Conservation (phyloP, 2,888 invertebrate species). For the Protophormia terraenovae region DNA sequence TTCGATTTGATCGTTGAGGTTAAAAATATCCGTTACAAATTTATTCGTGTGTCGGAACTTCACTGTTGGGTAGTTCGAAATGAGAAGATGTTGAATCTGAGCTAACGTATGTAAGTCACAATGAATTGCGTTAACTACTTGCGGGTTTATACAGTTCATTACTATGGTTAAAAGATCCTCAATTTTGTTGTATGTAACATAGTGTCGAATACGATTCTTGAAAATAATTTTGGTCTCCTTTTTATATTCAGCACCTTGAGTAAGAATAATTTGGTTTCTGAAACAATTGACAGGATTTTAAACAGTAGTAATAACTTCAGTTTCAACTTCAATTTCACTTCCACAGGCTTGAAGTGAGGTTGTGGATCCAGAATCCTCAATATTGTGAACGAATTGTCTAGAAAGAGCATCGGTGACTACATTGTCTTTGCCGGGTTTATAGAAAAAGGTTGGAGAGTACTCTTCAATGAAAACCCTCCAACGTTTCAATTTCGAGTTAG, state of each 20-base stretch:
- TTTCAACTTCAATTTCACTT: conserved; percentile 42
- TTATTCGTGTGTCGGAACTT: conserved; percentile 42
- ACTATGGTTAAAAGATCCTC: conserved; percentile 16
- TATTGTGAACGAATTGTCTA: background rate
- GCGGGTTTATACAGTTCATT: conserved; percentile 17
- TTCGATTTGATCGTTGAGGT: conserved; percentile 56
- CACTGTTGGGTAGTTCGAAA: conserved; percentile 44
- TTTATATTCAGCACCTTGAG: conserved; percentile 1
- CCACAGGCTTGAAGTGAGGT: conserved; percentile 41
- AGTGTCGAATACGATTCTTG: conserved; percentile 27
- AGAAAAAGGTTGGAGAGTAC: background rate
- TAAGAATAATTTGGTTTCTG: conserved; percentile 45
- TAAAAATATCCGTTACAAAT: conserved; percentile 57
- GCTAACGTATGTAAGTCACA: conserved; percentile 37
- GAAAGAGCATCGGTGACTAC: background rate
- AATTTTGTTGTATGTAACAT: conserved; percentile 23
- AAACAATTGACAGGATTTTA: conserved; percentile 47
- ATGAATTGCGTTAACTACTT: conserved; percentile 21
- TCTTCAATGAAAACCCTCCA: background rate
- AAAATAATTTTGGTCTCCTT: conserved; percentile 62
- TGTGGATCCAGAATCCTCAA: background rate
- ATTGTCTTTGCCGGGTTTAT: background rate
- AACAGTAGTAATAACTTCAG: conserved; percentile 33
- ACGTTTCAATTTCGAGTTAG: background rate
- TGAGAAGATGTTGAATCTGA: conserved; percentile 31